Evolutionary conservation across 1,140 invertebrate species (phyloP).

Genomic region (Octopus bimaculoides): DNA sequence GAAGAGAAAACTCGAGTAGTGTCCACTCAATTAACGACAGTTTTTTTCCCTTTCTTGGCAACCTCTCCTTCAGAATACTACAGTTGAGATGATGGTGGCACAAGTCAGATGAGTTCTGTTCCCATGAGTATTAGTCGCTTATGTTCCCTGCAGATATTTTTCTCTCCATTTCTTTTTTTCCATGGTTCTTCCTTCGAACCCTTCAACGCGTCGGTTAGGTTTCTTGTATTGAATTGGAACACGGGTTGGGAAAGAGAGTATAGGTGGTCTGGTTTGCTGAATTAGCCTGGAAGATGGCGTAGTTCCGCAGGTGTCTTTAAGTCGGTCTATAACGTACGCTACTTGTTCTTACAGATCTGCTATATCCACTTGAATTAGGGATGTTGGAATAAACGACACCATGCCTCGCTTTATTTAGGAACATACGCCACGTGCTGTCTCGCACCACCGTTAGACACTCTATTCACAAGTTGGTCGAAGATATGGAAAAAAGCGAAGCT

Average conservation of each 20-base stretch:
- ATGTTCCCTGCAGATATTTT: conserved; percentile 11
- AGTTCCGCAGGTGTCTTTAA: conserved; percentile 11
- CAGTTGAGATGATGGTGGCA: conserved; percentile 9
- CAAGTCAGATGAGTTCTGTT: not conserved
- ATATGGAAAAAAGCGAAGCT: conserved; percentile 7
- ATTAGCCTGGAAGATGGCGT: not conserved
- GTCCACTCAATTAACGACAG: conserved; percentile 1
- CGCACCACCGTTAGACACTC: not conserved
- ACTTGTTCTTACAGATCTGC: not conserved
- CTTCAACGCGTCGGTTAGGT: conserved; percentile 8
- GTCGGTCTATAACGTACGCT: not conserved
- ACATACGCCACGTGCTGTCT: conserved; percentile 10
- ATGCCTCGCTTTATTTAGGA: conserved; percentile 9
- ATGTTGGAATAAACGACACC: conserved; percentile 1
- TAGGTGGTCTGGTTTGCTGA: not conserved
- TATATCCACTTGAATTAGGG: conserved; percentile 7
- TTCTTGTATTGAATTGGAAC: conserved; percentile 7
- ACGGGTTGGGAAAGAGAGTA: not conserved
- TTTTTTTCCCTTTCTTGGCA: conserved; percentile 1
- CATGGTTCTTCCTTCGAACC: not conserved
- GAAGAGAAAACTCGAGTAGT: not conserved
- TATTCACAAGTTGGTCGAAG: conserved; percentile 7
- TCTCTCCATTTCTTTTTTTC: conserved; percentile 3
- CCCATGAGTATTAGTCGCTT: not conserved
- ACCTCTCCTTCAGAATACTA: conserved; percentile 3